These are phyloP conservation scores for Myiagra hebetior DNA, from an alignment of 2,113 vertebrate genomes.

Conservation along the genomic window DNA sequence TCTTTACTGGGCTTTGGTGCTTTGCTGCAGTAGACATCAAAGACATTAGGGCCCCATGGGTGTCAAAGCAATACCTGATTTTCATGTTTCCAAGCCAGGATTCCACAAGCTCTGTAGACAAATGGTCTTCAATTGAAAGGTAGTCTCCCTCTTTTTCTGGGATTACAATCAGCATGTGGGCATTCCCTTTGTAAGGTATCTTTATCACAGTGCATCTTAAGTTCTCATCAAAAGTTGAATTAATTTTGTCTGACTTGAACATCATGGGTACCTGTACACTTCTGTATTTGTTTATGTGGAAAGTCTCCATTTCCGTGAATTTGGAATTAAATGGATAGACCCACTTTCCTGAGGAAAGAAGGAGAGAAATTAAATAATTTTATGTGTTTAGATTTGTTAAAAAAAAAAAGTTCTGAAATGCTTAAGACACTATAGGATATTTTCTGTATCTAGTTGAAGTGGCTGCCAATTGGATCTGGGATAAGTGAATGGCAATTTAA, in stretches of 20 bases:
- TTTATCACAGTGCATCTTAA: conserved; percentile 82
- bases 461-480: not conserved
- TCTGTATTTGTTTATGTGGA: conserved; percentile 87
- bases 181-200: conserved; percentile 81
- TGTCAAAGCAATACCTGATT: conserved; percentile 59
- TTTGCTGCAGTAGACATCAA: not conserved
- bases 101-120: conserved; percentile 77
- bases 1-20: not conserved
- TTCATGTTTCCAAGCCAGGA: conserved; percentile 80
- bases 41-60: not conserved
- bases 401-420: not conserved
- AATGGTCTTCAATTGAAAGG: conserved; percentile 82
- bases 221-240: conserved; percentile 70
- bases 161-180: conserved; percentile 87
- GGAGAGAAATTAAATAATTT: not conserved
- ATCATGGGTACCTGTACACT: conserved; percentile 85
- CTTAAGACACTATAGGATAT: not conserved
- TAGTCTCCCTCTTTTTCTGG: conserved; percentile 80
- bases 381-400: not conserved
- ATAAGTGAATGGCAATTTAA: not conserved
- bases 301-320: conserved; percentile 70
- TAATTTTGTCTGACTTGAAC: conserved; percentile 75
- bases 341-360: conserved; percentile 79
- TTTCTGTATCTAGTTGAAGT: not conserved
- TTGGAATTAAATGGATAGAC: conserved; percentile 77